A percentile compares a stretch with the other conserved stretches of the same genome.
phyloP scores from a whole-genome alignment of 2,888 invertebrate genomes.

The Pycnomerus fuliginosus region DNA sequence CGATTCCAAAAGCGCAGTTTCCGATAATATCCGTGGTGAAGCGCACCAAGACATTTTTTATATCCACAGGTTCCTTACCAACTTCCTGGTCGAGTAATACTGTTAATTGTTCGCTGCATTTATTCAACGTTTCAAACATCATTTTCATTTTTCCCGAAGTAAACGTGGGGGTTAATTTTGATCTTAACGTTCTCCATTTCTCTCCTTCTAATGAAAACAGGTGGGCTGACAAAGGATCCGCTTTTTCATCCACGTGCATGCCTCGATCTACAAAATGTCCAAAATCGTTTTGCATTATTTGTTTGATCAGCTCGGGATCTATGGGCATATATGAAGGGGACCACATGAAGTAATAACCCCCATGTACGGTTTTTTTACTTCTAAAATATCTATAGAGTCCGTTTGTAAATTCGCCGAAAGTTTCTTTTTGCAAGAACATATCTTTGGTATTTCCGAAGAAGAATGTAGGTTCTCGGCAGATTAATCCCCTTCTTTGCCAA shows the following conservation, averaged over 20 bases:
- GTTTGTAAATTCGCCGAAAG: background rate
- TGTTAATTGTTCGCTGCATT: no score
- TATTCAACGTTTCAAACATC: no score
- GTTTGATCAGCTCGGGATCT: slow-evolving; percentile 10
- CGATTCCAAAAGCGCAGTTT: background rate
- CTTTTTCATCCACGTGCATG: slow-evolving; percentile 4
- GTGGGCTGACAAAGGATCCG: slow-evolving; percentile 8
- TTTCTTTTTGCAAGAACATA: background rate
- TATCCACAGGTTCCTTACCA: no score
- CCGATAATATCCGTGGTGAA: no score
- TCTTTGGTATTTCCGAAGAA: background rate
- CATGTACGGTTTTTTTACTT: slow-evolving; percentile 7
- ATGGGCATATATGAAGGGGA: slow-evolving; percentile 14
- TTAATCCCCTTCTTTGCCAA: background rate
- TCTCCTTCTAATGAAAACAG: slow-evolving; percentile 8
- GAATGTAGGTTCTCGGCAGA: background rate
- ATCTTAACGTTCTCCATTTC: slow-evolving; percentile 5
- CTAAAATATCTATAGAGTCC: background rate
- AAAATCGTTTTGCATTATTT: slow-evolving; percentile 10
- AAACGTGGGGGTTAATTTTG: slow-evolving; percentile 6
- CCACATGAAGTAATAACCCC: slow-evolving; percentile 14
- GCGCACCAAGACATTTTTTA: no score
- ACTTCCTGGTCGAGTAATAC: no score
- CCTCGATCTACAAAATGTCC: slow-evolving; percentile 16
- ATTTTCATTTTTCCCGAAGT: no score